Conservation (phyloP, 2,113 vertebrate species). For the Ammodytes dubius region DNA sequence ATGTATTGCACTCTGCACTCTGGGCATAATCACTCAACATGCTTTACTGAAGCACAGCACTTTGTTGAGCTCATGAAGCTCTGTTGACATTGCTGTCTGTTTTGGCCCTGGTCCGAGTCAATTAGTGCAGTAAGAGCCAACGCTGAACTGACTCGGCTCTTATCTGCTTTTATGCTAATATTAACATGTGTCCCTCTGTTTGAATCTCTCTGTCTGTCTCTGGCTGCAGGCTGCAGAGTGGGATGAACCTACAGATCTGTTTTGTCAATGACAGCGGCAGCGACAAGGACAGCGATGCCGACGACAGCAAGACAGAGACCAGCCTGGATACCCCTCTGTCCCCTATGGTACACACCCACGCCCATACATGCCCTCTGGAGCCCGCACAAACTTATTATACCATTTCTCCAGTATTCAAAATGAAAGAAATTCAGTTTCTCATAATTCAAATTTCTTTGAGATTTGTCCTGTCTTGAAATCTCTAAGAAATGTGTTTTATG, state of each 20-base stretch:
- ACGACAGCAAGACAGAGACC: slow-evolving; percentile 98
- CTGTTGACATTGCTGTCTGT: slow-evolving; percentile 16
- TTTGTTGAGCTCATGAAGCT: slow-evolving; percentile 6
- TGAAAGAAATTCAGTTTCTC: background rate
- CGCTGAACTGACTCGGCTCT: slow-evolving; percentile 24
- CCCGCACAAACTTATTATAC: background rate
- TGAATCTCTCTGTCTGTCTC: background rate
- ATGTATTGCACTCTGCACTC: background rate
- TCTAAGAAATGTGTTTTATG: background rate
- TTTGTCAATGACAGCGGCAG: slow-evolving; percentile 98
- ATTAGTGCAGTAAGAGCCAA: slow-evolving; percentile 3
- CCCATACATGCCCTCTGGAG: background rate
- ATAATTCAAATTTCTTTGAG: background rate
- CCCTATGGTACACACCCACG: slow-evolving; percentile 88
- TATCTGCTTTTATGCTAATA: slow-evolving; percentile 20
- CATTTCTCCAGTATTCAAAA: slow-evolving; percentile 19
- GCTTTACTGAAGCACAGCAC: background rate
- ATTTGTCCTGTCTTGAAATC: background rate
- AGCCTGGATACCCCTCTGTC: slow-evolving; percentile 97
- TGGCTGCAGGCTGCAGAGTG: slow-evolving; percentile 91
- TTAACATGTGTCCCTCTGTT: slow-evolving; percentile 7
- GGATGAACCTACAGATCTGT: slow-evolving; percentile 99
- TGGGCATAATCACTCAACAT: background rate
- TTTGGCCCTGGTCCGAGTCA: slow-evolving; percentile 26
- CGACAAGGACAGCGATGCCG: slow-evolving; percentile 98